Percentiles rank a stretch among this genome's conserved stretches.
These are phyloP conservation scores for Eudasyphora cyanicolor DNA, from an alignment of 2,888 invertebrate species.

Conservation along the genomic window DNA sequence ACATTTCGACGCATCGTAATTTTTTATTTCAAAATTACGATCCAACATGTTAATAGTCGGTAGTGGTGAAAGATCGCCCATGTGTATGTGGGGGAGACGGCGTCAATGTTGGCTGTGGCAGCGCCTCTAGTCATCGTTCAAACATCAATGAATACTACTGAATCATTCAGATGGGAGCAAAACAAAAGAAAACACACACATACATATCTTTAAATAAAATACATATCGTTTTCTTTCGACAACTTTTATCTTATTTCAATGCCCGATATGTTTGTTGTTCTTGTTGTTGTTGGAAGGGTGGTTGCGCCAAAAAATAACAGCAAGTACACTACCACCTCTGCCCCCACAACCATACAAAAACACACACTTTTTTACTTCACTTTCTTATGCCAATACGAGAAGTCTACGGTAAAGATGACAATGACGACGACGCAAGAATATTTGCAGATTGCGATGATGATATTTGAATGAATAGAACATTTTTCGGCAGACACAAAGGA, in stretches of 20 bases:
- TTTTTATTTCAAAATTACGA: background rate
- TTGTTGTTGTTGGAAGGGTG: conserved; percentile 16
- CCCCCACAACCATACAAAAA: conserved; percentile 51
- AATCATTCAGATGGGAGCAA: conserved; percentile 42
- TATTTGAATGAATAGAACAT: conserved; percentile 43
- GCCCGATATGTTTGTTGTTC: conserved; percentile 3
- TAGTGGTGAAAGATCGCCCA: background rate
- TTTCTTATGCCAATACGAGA: background rate
- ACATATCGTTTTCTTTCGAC: conserved; percentile 40
- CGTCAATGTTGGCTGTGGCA: background rate
- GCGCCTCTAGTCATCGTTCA: conserved; percentile 50
- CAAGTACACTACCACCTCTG: too few relatives aligned
- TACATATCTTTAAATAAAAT: too few relatives aligned
- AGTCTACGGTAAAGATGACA: too few relatives aligned
- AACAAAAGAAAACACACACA: background rate
- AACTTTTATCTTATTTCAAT: background rate
- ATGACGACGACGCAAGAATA: background rate
- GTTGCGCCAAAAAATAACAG: background rate
- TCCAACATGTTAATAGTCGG: background rate
- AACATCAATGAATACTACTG: conserved; percentile 63
- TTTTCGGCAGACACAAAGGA: conserved; percentile 54
- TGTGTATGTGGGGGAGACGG: background rate
- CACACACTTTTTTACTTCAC: background rate
- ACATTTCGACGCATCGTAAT: conserved; percentile 7
- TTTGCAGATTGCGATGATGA: background rate